Conservation (phyloP, 2,113 vertebrate species). For the Brienomyrus brachyistius region DNA sequence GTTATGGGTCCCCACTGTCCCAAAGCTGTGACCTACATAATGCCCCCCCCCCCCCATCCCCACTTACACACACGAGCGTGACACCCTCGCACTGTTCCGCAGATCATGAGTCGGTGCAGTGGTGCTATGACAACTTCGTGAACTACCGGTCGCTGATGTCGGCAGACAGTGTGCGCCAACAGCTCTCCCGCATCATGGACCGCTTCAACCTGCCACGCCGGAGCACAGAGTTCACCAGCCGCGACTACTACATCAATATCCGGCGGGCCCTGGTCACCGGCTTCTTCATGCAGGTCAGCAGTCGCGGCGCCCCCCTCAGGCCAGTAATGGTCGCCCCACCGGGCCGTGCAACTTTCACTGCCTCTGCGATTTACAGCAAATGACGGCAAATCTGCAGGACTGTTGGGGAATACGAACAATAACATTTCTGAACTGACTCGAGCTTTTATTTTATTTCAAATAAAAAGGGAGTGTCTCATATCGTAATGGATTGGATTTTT, state of each 20-base stretch:
- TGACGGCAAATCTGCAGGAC: background rate
- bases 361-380: background rate
- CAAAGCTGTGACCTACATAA: background rate
- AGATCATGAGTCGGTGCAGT: conserved; percentile 98
- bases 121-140: conserved; percentile 99
- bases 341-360: background rate
- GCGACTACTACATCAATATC: conserved; percentile 99
- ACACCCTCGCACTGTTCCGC: conserved; percentile 33
- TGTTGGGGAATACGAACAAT: background rate
- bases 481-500: conserved; percentile 4
- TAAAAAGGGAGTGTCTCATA: background rate
- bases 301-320: background rate
- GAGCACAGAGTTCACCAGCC: conserved; percentile 97
- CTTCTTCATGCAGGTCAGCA: conserved; percentile 95
- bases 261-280: conserved; percentile 94
- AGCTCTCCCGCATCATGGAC: conserved; percentile 99
- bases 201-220: conserved; percentile 96
- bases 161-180: conserved; percentile 96
- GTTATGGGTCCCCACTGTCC: background rate
- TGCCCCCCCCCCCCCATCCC: conserved; percentile 15
- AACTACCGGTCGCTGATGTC: conserved; percentile 99
- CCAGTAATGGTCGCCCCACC: background rate
- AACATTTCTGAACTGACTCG: conserved; percentile 1
- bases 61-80: background rate
- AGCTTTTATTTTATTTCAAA: conserved; percentile 14